Evolutionary conservation across 2,797 vertebrate genomes (phyloP), one percentile per base, ranked within the genome.

Genomic region (Cirrhinus molitorella): DNA sequence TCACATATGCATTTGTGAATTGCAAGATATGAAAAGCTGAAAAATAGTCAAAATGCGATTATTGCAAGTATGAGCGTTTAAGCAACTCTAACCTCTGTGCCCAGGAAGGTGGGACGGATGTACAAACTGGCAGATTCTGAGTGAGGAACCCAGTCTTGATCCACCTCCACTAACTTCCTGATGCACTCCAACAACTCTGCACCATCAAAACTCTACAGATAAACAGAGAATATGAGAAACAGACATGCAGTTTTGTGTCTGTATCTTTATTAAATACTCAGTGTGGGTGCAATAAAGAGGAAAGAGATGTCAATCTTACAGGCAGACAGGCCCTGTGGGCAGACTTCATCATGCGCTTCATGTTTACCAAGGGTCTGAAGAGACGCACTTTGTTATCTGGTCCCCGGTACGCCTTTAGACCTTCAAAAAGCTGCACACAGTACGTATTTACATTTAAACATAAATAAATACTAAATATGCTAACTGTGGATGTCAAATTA

Each of bases 281-380:
- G 47, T 68, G 9, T 34, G 23, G 25, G 55, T 34, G 28, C 4
- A 55, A 49, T 79, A 49, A 11, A 37, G 28, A 34, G 14, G 23
- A 7, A 10, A 49, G 7, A n/a, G 3, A 49, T 2, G 21, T 16
- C 14, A 37, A 4, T 84, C 96, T 0, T 90, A 99, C 98, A 1
- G 97, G 97, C 61, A 99, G 91, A 40, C 96, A 95, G 4, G 93
- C 89, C 87, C 97, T 93, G 31, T 78, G 34, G 0, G 97, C 95
- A 0, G 97, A 97, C 1, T 92, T 92, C 0, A 89, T 79, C 97
- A 98, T 98, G 81, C 97, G 92, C 2, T 93, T 93, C 96, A 97
- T 96, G 93, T 98, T 98, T 77, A 98, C 94, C 79, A 92, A 84
- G 0, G 97, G 97, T 19, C 97, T 95, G 90, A 98, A 99, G 43